A percentile compares a stretch with the other conserved stretches of the same genome.
Conservation (phyloP, 2,797 vertebrate genomes). For the Pseudomugil gertrudae region DNA sequence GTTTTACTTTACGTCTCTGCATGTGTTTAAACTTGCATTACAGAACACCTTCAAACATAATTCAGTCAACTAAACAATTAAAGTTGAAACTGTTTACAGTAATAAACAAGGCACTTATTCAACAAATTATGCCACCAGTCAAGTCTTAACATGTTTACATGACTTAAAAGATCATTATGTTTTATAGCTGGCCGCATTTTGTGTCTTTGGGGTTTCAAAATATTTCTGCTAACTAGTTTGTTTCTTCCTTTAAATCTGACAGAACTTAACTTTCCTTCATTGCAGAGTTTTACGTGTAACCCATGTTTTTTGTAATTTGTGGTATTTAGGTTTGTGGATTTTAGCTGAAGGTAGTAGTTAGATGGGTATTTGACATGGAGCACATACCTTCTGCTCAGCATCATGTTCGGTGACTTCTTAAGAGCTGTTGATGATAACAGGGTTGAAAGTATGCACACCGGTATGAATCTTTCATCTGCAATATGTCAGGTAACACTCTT, state of each 20-base stretch:
- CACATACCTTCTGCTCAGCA: slow-evolving; percentile 61
- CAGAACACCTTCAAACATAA: slow-evolving; percentile 1
- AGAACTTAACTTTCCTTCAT: slow-evolving; percentile 19
- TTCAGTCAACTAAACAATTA: slow-evolving; percentile 51
- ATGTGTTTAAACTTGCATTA: slow-evolving; percentile 4
- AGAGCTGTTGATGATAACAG: slow-evolving; percentile 62
- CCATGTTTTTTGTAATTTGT: slow-evolving; percentile 64
- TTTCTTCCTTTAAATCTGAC: neutral
- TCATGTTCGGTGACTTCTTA: slow-evolving; percentile 50
- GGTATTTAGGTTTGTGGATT: slow-evolving; percentile 55
- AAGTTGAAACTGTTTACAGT: slow-evolving; percentile 27
- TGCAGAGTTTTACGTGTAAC: slow-evolving; percentile 28
- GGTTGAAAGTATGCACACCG: slow-evolving; percentile 65
- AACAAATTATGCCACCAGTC: slow-evolving; percentile 18
- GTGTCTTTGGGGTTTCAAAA: slow-evolving; percentile 10
- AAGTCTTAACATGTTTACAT: slow-evolving; percentile 30
- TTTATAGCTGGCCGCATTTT: slow-evolving; percentile 6
- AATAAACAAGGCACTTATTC: slow-evolving; percentile 19
- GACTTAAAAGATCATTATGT: slow-evolving; percentile 25
- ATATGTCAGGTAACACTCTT: slow-evolving; percentile 67
- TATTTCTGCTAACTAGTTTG: neutral
- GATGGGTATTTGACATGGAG: slow-evolving; percentile 65
- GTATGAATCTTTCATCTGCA: slow-evolving; percentile 67
- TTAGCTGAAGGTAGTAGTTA: slow-evolving; percentile 64
- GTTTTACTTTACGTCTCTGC: slow-evolving; percentile 16